phyloP scores from a whole-genome alignment of 2,113 vertebrate species.

The Antechinus flavipes region DNA sequence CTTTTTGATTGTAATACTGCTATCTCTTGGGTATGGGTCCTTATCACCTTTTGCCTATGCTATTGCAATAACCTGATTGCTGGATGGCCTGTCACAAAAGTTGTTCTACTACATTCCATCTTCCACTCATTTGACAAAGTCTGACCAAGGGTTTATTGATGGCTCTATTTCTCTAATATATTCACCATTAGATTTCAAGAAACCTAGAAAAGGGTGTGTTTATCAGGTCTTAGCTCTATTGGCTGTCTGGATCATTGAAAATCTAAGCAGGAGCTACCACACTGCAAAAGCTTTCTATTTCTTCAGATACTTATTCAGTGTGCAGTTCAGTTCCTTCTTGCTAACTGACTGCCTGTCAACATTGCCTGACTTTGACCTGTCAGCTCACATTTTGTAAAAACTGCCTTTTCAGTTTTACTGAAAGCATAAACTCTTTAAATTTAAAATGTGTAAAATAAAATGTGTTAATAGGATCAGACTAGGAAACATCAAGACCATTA shows the following conservation, averaged over 20 bases:
- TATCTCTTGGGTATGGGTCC: too few relatives aligned
- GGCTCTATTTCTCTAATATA: neutral
- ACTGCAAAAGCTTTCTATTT: neutral
- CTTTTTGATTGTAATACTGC: too few relatives aligned
- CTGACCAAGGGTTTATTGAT: neutral
- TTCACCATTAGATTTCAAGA: too few relatives aligned
- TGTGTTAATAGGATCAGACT: neutral
- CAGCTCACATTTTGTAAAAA: neutral
- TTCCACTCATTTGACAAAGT: too few relatives aligned
- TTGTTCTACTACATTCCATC: too few relatives aligned
- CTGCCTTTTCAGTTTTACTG: neutral
- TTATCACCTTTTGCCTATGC: too few relatives aligned
- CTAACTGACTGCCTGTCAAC: neutral
- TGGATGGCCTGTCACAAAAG: too few relatives aligned
- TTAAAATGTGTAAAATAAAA: neutral
- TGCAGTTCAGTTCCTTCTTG: neutral
- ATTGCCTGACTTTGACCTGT: neutral
- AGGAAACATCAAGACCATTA: neutral
- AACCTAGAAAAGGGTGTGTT: neutral
- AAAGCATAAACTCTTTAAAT: neutral
- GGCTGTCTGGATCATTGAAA: neutral
- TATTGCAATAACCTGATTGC: too few relatives aligned
- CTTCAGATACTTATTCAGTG: neutral
- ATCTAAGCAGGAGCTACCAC: neutral
- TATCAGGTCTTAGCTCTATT: neutral